A percentile compares a stretch with the other conserved stretches of the same genome.
Evolutionary conservation across 2,113 vertebrate genomes (phyloP).

Genomic region (Psittacula cyanocephala): DNA sequence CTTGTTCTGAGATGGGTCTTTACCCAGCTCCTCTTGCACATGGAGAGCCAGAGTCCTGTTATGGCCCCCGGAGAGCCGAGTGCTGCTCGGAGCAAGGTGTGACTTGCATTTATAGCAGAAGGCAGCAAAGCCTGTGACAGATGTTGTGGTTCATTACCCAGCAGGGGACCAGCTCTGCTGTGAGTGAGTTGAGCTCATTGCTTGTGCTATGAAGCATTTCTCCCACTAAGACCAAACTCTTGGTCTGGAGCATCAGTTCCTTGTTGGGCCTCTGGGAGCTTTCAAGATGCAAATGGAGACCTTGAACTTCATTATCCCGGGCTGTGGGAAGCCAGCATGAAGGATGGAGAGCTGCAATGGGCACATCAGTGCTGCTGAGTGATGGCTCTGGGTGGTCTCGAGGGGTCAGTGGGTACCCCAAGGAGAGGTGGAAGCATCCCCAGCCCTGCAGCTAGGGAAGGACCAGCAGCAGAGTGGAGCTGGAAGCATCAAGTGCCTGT

Average conservation of each 20-base stretch:
- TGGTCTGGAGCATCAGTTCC: not conserved
- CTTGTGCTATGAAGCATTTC: fast-evolving
- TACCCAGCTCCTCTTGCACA: not conserved
- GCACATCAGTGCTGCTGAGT: not conserved
- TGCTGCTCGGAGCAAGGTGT: not conserved
- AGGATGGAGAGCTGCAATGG: not conserved
- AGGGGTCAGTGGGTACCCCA: not conserved
- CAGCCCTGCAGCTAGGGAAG: not conserved
- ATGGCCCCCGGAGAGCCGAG: not conserved
- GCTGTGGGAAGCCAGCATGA: not conserved
- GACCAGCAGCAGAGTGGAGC: not conserved
- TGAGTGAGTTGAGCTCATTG: fast-evolving
- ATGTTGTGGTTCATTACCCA: fast-evolving
- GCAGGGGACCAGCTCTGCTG: not conserved
- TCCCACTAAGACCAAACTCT: not conserved
- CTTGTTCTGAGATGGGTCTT: not conserved
- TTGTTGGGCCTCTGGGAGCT: not conserved
- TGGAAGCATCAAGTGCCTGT: fast-evolving
- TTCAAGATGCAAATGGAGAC: not conserved
- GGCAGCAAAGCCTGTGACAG: not conserved
- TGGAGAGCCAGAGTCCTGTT: not conserved
- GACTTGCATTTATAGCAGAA: not conserved
- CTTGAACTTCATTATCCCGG: not conserved
- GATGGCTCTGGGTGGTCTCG: not conserved
- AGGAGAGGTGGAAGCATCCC: not conserved